Base-by-base conservation (phyloP, 2,888 invertebrate genomes). In the Loripinus fragilis region DNA sequence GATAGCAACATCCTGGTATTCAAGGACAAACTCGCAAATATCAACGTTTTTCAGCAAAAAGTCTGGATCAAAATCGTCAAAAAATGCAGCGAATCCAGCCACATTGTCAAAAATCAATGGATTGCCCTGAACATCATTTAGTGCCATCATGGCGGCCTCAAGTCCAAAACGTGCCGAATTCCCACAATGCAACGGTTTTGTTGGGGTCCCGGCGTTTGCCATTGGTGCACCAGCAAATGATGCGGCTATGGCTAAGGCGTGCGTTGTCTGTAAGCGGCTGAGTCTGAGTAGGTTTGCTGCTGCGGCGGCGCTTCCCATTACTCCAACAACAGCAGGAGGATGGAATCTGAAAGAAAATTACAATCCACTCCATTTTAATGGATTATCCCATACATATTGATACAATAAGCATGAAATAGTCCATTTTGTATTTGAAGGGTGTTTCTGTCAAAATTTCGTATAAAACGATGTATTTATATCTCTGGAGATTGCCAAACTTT, bases 161-260 rank as follows among this genome's bases (percentile, higher is more conserved):
- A 88, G 77, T 25, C 88, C 89, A 79, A 86, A 86, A 33, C 87
- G 82, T 10, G 89, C 90, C 17, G 90, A 84, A 71, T 90, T 90
- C 25, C 88, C 90, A 15, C 87, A 74, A 70, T 90, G 90, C 35
- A 90, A 75, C 25, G 90, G 90, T 74, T 90, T 90, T 10, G 89
- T 87, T 33, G 84, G 85, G 10, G 90, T 90, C 30, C 90, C 90
- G 12, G 90, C 90, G 48, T 90, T 90, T 28, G 90, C 90, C 88
- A 90, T 88, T 10, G 90, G 90, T 41, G 90, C 90, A 2, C 90
- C 90, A 28, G 90, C 89, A 55, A 87, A 89, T 2, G 90, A 90
- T 2, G 90, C 85, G 8, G 90, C 90, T 50, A 90, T 88, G 17
- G 89, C 89, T 50, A 90, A 72, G 5, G 90, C 87, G 52, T 88